These are phyloP conservation scores for Drosophila kohkoa DNA, from an alignment of 1,140 invertebrate genomes.

Conservation along the genomic window DNA sequence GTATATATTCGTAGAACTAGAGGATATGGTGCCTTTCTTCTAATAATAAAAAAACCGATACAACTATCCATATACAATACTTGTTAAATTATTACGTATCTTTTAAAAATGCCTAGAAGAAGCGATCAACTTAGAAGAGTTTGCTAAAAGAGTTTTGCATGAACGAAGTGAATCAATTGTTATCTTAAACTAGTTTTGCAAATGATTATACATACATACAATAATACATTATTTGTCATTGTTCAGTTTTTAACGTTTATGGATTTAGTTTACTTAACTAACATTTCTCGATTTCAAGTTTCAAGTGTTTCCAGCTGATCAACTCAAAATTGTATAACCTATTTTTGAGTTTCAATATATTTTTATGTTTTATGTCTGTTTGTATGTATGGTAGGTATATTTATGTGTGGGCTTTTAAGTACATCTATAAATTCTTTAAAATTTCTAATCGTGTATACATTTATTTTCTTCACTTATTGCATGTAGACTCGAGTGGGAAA, in stretches of 20 bases:
- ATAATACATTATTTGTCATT: constrained; percentile 79
- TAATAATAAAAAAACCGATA: constrained; percentile 30
- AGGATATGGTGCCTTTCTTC: constrained; percentile 69
- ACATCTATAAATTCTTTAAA: constrained; percentile 82
- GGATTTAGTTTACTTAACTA: constrained; percentile 67
- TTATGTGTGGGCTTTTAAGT: constrained; percentile 53
- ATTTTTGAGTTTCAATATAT: constrained; percentile 21
- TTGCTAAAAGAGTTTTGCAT: constrained; percentile 7
- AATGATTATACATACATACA: constrained; percentile 66
- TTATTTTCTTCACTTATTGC: constrained; percentile 42
- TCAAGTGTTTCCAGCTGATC: constrained; percentile 13
- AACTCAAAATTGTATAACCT: constrained; percentile 12
- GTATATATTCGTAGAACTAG: constrained; percentile 38
- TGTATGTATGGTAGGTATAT: constrained; percentile 27
- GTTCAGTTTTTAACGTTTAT: constrained; percentile 77
- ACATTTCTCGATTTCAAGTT: constrained; percentile 23
- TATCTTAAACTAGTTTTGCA: constrained; percentile 42
- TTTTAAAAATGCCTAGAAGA: constrained; percentile 49
- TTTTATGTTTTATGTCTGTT: constrained; percentile 7
- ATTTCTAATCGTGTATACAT: constrained; percentile 79
- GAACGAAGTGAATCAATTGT: constrained; percentile 32
- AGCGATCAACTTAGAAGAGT: constrained; percentile 26
- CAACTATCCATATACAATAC: constrained; percentile 32
- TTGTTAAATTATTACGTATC: constrained; percentile 57
- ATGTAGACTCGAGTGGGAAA: neutral